Evolutionary conservation across 2,888 invertebrate genomes (phyloP).

Genomic region (Sympetrum striolatum): DNA sequence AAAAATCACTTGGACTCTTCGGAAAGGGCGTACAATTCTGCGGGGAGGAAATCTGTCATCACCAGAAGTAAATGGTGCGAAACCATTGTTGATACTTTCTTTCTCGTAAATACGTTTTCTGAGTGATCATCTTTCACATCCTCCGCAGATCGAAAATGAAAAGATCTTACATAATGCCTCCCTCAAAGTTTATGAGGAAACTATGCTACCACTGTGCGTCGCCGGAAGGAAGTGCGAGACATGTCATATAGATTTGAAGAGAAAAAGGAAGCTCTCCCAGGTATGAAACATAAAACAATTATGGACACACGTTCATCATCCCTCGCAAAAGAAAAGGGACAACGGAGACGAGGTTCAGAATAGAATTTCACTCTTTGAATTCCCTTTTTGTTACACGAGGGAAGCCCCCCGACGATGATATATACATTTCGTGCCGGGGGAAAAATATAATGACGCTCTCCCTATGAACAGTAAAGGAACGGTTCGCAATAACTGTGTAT

Average conservation of each 20-base stretch:
- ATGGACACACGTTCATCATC: background rate
- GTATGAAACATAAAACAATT: background rate
- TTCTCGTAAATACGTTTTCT: too few species aligned
- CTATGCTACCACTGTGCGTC: background rate
- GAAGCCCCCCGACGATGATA: conserved; percentile 9
- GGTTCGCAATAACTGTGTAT: conserved; percentile 28
- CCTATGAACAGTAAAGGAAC: background rate
- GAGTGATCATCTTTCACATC: too few species aligned
- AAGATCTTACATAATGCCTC: background rate
- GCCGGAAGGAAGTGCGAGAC: background rate
- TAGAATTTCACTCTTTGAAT: background rate
- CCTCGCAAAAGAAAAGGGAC: background rate
- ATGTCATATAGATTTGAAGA: background rate
- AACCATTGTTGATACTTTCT: too few species aligned
- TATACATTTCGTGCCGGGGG: conserved; percentile 12
- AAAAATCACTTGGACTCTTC: too few species aligned
- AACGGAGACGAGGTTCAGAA: background rate
- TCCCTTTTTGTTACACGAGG: background rate
- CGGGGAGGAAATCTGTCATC: too few species aligned
- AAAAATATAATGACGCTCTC: background rate
- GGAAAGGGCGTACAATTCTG: too few species aligned
- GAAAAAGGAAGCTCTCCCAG: background rate
- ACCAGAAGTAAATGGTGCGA: too few species aligned
- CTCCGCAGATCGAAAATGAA: background rate
- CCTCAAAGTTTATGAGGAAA: background rate